Conservation (phyloP, 2,113 vertebrate genomes). For the Embiotoca jacksoni region DNA sequence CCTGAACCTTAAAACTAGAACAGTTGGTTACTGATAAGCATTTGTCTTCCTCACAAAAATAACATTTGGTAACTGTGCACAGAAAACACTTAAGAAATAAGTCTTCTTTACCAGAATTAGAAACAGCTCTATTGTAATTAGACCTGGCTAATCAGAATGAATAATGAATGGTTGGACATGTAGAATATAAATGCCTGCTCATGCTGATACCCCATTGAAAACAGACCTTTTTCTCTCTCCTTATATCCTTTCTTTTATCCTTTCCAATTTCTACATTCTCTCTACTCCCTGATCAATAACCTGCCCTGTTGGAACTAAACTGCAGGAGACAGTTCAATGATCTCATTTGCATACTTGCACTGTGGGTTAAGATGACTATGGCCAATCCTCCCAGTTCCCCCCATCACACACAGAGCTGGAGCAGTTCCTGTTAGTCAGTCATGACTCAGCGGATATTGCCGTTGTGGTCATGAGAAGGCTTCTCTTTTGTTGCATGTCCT, state of each 20-base stretch:
- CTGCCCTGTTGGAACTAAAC: slow-evolving; percentile 60
- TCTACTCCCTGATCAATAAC: slow-evolving; percentile 69
- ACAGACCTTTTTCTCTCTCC: slow-evolving; percentile 3
- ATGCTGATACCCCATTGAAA: slow-evolving; percentile 9
- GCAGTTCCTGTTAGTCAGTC: slow-evolving; percentile 45
- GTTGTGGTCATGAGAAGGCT: slow-evolving; percentile 35
- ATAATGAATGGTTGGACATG: not conserved
- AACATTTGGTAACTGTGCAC: too few species aligned
- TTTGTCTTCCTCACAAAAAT: too few species aligned
- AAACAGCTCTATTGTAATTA: not conserved
- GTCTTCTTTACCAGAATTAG: not conserved
- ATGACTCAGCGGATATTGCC: slow-evolving; percentile 59
- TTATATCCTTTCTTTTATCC: slow-evolving; percentile 20
- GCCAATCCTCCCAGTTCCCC: slow-evolving; percentile 5
- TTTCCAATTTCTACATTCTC: slow-evolving; percentile 12
- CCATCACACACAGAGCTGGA: slow-evolving; percentile 11
- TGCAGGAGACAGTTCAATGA: slow-evolving; percentile 66
- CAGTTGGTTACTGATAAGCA: too few species aligned
- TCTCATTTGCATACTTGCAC: slow-evolving; percentile 77
- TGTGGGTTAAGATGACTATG: slow-evolving; percentile 51
- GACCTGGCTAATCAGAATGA: not conserved
- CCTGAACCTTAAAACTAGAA: too few species aligned
- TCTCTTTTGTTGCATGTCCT: slow-evolving; percentile 27
- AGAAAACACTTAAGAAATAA: not conserved
- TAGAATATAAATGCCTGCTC: not conserved